phyloP scores from a whole-genome alignment of 2,888 invertebrate genomes.

The Osmoderma eremita region DNA sequence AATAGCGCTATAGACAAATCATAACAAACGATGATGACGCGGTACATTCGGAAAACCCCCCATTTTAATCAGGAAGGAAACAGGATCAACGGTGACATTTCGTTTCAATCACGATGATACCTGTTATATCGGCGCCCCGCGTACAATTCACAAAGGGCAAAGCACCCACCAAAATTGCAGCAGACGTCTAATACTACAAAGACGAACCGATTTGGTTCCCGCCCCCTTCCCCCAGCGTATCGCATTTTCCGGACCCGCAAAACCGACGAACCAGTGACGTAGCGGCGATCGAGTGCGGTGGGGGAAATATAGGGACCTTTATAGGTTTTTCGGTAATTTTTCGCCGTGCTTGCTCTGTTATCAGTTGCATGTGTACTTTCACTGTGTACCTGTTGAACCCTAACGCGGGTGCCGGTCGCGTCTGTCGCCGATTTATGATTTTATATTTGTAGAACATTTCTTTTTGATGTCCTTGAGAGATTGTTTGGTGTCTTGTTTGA shows the following conservation, averaged over 20 bases:
- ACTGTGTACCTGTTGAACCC: constrained; percentile 15
- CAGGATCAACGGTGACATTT: constrained; percentile 1
- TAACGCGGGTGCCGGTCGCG: background rate
- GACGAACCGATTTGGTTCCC: too few species aligned
- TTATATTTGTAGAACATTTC: background rate
- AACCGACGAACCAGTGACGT: constrained; percentile 15
- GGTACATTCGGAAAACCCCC: background rate
- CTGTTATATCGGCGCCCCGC: too few species aligned
- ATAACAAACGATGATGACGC: background rate
- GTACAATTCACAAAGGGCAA: constrained; percentile 6
- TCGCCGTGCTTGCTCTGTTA: background rate
- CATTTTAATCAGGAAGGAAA: too few species aligned
- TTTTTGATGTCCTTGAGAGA: constrained; percentile 18
- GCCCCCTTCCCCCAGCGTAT: too few species aligned
- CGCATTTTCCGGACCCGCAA: too few species aligned
- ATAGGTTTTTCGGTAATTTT: constrained; percentile 18
- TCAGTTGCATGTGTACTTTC: constrained; percentile 16
- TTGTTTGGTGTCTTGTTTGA: constrained; percentile 13
- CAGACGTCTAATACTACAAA: constrained; percentile 3
- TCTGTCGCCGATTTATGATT: background rate
- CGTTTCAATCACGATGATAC: background rate
- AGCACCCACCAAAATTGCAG: constrained; percentile 13
- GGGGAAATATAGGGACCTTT: background rate
- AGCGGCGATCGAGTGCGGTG: constrained; percentile 3
- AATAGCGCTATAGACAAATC: background rate